Conservation (phyloP, 2,113 vertebrate genomes). For the Pandion haliaetus region DNA sequence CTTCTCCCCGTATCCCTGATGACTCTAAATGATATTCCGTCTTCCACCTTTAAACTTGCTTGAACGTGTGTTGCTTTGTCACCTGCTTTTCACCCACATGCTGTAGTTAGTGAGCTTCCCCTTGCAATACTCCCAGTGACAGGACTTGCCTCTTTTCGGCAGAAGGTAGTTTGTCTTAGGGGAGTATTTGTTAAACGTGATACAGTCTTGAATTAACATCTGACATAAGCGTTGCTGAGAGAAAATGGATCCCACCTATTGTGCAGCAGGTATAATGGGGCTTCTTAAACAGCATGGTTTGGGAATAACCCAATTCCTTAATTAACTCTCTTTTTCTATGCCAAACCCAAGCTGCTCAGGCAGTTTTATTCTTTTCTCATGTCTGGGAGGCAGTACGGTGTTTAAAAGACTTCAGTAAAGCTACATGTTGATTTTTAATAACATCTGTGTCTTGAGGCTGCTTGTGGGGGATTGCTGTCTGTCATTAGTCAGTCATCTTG, state of each 20-base stretch:
- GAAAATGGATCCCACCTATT: background rate
- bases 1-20: background rate
- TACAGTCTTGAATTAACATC: background rate
- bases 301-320: constrained; percentile 21
- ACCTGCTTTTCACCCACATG: background rate
- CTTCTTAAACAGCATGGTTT: background rate
- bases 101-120: background rate
- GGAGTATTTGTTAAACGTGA: background rate
- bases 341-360: background rate
- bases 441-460: background rate
- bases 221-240: background rate
- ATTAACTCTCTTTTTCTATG: background rate
- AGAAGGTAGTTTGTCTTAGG: background rate
- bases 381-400: background rate
- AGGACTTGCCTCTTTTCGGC: background rate
- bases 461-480: background rate
- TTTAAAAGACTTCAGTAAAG: background rate
- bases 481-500: background rate
- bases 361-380: background rate
- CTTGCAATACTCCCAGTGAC: background rate
- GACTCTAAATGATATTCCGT: fast-evolving
- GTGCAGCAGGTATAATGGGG: background rate
- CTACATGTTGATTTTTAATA: background rate
- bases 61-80: fast-evolving
- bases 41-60: background rate